Evolutionary conservation across 1,140 invertebrate genomes (phyloP), one percentile per base, ranked within the genome.

Genomic region (Lepidostoma basale): DNA sequence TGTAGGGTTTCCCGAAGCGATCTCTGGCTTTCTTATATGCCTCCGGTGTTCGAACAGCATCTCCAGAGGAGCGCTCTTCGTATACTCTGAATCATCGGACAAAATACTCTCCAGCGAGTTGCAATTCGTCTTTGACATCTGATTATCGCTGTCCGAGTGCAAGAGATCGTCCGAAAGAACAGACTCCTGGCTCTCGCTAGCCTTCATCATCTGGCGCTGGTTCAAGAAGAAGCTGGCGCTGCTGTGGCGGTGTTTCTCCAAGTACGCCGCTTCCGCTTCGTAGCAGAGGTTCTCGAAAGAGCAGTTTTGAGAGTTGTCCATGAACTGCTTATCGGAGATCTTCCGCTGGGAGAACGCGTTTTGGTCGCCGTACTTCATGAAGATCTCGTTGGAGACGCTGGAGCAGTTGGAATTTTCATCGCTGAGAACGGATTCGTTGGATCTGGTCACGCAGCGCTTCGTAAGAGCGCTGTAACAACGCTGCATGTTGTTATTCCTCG

Each of bases 91-190:
- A 62, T 92, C 91, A 77, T 92, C 91, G 0, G 90, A 92, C 3
- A 92, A 75, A 28, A 93, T 88, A 72, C 90, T 92, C 75, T 92
- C 91, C 72, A 92, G 82, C 52, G 90, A 92, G 75, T 90, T 88
- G 74, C 89, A 91, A 44, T 86, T 83, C 3, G 81, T 84, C 64
- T 81, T 79, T 10, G 85, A 85, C 68, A 85, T 81, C 16, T 86
- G 86, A 72, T 86, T 84, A 36, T 89, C 86, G 59, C 85, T 84
- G 67, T 86, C 84, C 3, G 83, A 75, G 45, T 80, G 84, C 74
- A 87, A 83, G 52, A 87, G 83, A 65, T 88, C 88, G 70, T 92
- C 90, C 0, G 89, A 90, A 1, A 93, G 77, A 36, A 93, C 83
- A 12, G 90, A 92, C 74, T 92, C 91, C 76, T 92, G 90, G 64